Evolutionary conservation across 1,140 invertebrate genomes (phyloP).

Genomic region (Antheraea pernyi): DNA sequence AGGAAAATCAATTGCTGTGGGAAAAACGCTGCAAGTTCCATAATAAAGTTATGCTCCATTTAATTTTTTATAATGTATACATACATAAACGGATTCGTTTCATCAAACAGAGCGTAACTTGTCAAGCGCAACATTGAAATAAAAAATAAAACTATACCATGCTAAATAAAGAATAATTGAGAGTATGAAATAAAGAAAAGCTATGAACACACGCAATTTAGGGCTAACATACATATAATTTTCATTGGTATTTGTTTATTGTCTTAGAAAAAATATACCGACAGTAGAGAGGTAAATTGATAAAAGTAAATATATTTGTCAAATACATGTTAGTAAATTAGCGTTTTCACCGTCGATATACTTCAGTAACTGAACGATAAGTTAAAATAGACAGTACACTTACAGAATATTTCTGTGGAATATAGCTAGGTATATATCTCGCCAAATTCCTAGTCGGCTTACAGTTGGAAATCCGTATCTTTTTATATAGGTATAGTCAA

Average conservation of each 20-base stretch:
- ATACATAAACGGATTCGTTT: not conserved
- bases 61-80: not conserved
- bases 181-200: constrained; percentile 31
- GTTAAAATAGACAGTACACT: too few species aligned
- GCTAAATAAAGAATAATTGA: constrained; percentile 17
- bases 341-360: too few species aligned
- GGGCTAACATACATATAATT: not conserved
- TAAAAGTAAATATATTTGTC: too few species aligned
- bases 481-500: too few species aligned
- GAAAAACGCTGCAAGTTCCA: not conserved
- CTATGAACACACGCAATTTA: constrained; percentile 63
- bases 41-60: not conserved
- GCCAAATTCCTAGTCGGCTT: too few species aligned
- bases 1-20: not conserved
- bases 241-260: not conserved
- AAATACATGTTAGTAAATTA: too few species aligned
- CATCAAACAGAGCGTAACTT: not conserved
- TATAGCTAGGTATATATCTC: too few species aligned
- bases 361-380: too few species aligned
- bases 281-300: too few species aligned
- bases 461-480: too few species aligned
- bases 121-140: constrained; percentile 7
- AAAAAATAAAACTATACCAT: constrained; percentile 12
- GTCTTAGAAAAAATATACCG: not conserved
- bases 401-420: too few species aligned